Evolutionary conservation across 2,888 invertebrate genomes (phyloP), one percentile per base, ranked within the genome.

Genomic region (Meteorus cinctellus): DNA sequence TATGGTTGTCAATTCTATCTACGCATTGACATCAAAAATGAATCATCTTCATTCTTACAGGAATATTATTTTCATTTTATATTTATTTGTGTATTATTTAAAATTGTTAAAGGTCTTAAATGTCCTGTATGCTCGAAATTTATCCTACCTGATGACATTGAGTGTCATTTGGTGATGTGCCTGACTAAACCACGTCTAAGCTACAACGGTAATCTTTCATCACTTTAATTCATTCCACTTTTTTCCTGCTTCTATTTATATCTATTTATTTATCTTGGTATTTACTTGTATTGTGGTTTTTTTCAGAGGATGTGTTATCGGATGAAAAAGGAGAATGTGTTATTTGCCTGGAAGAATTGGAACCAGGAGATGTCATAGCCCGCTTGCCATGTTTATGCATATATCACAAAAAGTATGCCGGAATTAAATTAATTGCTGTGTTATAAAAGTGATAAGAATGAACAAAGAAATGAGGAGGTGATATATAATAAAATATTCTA

Each of bases 81-180:
- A n/a, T 60, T 70, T n/a, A 51, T 69, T 29, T 55, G n/a, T 55
- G n/a, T 48, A 48, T 48, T 55, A 19, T 55, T 66, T 68, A 77
- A 82, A 81, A 84, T 85, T 89, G 86, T 93, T 93, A 8, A 93
- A 98, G 99, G 98, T 91, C 96, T 99, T 90, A 98, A 98, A 92
- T 99, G 99, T 92, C 98, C 99, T 83, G 98, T 99, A 86, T 99
- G 99, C 94, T 97, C 97, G 92, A 98, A 98, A 92, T 96, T 96
- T 91, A 96, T 99, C 89, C 93, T 98, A 91, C 98, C 98, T 84
- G 98, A 99, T 92, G 98, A 99, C 92, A 97, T 98, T 90, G 99
- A 99, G 93, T 97, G 97, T 92, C 99, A 99, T 92, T 94, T 99
- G 90, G 98, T 99, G 89, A 98, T 99, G 96, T 99, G 99, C 93